A percentile compares a stretch with the other conserved stretches of the same genome.
phyloP scores from a whole-genome alignment of 2,888 invertebrate species.

The Anarsia innoxiella region DNA sequence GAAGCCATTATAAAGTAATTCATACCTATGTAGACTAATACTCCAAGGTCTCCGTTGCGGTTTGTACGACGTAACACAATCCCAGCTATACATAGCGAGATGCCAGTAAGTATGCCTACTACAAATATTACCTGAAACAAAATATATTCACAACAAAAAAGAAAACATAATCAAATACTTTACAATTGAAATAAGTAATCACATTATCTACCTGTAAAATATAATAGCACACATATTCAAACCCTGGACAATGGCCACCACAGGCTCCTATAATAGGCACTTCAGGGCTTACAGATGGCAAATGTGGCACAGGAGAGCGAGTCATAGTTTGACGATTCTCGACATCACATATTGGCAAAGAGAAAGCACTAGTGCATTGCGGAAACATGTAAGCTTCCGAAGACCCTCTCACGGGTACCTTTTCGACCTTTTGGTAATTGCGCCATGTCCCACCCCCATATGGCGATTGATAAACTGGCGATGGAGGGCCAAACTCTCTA shows the following conservation, averaged over 20 bases:
- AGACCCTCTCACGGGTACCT: constrained; percentile 30
- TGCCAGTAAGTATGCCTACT: constrained; percentile 78
- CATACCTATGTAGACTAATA: constrained; percentile 79
- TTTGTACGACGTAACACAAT: constrained; percentile 76
- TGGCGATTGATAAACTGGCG: constrained; percentile 68
- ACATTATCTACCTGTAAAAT: constrained; percentile 77
- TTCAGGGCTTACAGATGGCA: constrained; percentile 60
- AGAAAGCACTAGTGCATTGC: constrained; percentile 61
- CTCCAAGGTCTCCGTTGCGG: constrained; percentile 79
- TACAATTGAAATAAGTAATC: too few species aligned
- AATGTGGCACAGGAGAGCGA: constrained; percentile 47
- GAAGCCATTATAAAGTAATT: too few species aligned
- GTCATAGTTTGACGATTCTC: constrained; percentile 37
- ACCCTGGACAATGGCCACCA: constrained; percentile 80
- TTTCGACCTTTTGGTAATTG: constrained; percentile 49
- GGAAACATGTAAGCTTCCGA: constrained; percentile 52
- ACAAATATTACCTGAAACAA: constrained; percentile 78
- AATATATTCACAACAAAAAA: background rate
- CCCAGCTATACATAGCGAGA: constrained; percentile 79
- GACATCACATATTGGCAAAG: constrained; percentile 54
- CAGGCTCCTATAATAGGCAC: constrained; percentile 78
- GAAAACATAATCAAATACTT: background rate
- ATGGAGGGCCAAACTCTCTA: constrained; percentile 57
- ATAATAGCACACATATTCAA: constrained; percentile 83
- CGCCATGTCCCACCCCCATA: constrained; percentile 57